Base-by-base conservation (phyloP, 2,113 vertebrate species). In the Rhinolophus ferrumequinum region DNA sequence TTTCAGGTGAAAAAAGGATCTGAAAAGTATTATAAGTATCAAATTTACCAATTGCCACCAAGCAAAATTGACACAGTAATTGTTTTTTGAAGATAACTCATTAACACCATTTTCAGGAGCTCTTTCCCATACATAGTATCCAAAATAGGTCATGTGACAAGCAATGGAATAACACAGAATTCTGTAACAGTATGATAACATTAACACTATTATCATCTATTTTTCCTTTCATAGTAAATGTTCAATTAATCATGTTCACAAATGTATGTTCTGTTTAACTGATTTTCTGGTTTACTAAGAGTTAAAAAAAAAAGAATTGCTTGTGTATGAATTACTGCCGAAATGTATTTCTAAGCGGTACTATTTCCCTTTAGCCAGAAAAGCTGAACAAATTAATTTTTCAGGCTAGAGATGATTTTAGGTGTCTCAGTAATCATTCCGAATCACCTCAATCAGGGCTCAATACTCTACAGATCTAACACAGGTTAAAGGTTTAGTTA, bases 231-330 rank as follows among this genome's bases (percentile, higher is more conserved):
- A 90, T 3, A 70, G 50, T 41, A 93, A 77, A 75, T 18, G 44
- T 50, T 90, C 60, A 82, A 87, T 81, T 73, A 81, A 90, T 66
- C 33, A 69, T 79, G 75, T 58, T 87, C 54, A 72, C 5, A 90
- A 96, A 60, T 30, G n/a, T 35, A 41, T 77, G 41, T 30, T 93
- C 38, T 60, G 22, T 56, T 88, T 88, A 90, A 90, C 8, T 62
- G 67, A 83, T 76, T 81, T 82, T 83, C 69, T 75, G 24, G 18
- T 87, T 90, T 90, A 95, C 66, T 66, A 93, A 69, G 38, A 94
- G n/a, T 76, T 52, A 77, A 92, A 90, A 84, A 90, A 84, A 72
- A 89, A 70, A 44, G 7, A 24, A 52, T 62, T 95, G 77, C 21
- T 92, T 75, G 11, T 33, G 0, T 41, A 93, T 47, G 38, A 64